A percentile compares a stretch with the other conserved stretches of the same genome.
Evolutionary conservation across 1,140 invertebrate species (phyloP).

Genomic region (honey bee (Apis mellifera)): DNA sequence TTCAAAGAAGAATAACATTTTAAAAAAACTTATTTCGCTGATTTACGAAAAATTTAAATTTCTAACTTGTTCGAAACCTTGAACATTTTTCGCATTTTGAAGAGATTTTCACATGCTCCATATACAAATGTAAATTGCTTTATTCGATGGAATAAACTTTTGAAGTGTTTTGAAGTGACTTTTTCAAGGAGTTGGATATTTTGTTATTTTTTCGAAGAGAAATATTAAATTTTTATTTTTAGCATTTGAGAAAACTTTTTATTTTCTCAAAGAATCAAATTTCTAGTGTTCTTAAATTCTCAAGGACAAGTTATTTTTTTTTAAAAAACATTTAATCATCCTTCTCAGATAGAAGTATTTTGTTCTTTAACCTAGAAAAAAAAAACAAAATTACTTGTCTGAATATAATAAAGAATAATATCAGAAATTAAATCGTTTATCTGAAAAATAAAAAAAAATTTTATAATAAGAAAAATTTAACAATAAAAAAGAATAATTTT

Average conservation of each 20-base stretch:
- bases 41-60: neutral
- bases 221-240: slow-evolving; percentile 38
- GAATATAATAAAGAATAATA: no score
- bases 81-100: no score
- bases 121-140: neutral
- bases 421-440: no score
- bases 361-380: neutral
- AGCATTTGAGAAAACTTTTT: neutral
- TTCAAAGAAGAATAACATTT: neutral
- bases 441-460: neutral
- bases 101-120: neutral
- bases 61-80: neutral
- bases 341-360: neutral
- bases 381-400: neutral
- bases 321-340: neutral
- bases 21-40: neutral
- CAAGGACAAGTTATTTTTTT: neutral
- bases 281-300: neutral
- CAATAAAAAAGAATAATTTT: neutral
- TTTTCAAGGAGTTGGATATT: neutral
- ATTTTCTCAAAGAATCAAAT: neutral
- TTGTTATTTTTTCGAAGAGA: slow-evolving; percentile 14
- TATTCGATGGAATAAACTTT: slow-evolving; percentile 17
- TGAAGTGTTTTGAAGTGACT: no score
- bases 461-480: neutral